phyloP scores from a whole-genome alignment of 2,113 vertebrate genomes.

The Marcusenius ussheri region DNA sequence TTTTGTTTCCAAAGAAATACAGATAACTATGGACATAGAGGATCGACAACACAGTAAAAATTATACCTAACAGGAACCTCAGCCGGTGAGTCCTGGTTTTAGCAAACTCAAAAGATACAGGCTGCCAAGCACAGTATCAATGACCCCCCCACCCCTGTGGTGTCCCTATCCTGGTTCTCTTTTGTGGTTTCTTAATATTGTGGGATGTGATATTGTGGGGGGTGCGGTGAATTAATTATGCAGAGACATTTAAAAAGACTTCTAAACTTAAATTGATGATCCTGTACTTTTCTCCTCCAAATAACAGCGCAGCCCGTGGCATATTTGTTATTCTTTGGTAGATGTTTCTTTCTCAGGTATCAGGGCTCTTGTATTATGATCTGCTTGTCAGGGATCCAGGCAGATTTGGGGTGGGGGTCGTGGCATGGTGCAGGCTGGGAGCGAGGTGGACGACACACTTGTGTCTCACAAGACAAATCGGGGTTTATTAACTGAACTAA shows the following conservation, averaged over 20 bases:
- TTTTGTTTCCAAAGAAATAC: slow-evolving; percentile 11
- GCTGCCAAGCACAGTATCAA: not conserved
- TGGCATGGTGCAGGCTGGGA: too few species aligned
- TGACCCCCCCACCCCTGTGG: not conserved
- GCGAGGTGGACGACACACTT: too few species aligned
- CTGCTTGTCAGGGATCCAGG: too few species aligned
- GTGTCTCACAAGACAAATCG: too few species aligned
- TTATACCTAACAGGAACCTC: not conserved
- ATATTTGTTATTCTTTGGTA: not conserved
- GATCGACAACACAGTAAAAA: not conserved
- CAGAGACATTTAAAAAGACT: too few species aligned
- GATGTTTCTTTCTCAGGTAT: not conserved
- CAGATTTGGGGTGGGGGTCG: too few species aligned
- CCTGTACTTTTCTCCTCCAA: not conserved
- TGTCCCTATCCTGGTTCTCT: not conserved
- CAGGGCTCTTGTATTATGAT: not conserved
- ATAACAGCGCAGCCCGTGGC: not conserved
- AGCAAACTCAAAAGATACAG: not conserved
- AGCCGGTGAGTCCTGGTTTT: not conserved
- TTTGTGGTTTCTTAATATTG: not conserved
- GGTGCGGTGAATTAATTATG: too few species aligned
- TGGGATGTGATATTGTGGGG: not conserved
- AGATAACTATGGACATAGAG: not conserved
- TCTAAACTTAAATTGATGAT: not conserved
- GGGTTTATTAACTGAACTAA: too few species aligned